Evolutionary conservation across 2,888 invertebrate genomes (phyloP).

Genomic region (Napeogenes sylphis): DNA sequence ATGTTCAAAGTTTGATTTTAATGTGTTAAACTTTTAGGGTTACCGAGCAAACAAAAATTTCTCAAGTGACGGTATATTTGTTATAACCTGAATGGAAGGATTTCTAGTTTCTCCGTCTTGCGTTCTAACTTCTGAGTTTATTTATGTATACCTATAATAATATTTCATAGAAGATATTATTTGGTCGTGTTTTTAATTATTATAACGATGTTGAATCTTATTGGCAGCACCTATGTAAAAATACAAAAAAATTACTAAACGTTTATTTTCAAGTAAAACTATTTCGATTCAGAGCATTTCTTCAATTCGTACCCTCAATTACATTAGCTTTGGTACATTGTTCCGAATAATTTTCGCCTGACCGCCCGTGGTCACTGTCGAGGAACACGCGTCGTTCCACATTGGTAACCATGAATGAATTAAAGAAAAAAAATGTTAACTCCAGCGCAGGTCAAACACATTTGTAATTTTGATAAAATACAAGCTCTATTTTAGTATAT

Average conservation of each 20-base stretch:
- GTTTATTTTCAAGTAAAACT: neutral
- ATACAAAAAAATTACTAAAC: too few relatives aligned
- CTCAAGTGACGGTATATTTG: constrained; percentile 16
- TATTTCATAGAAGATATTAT: too few relatives aligned
- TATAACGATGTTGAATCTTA: too few relatives aligned
- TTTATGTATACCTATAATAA: too few relatives aligned
- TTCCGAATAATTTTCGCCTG: constrained; percentile 21
- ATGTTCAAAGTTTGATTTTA: constrained; percentile 6
- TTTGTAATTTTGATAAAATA: too few relatives aligned
- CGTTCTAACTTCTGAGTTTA: constrained; percentile 6
- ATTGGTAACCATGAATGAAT: constrained; percentile 19
- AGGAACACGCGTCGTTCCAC: constrained; percentile 26
- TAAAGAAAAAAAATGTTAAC: constrained; percentile 9
- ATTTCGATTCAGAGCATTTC: neutral
- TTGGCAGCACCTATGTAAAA: too few relatives aligned
- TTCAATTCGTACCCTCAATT: neutral
- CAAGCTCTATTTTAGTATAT: too few relatives aligned
- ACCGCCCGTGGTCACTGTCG: constrained; percentile 33
- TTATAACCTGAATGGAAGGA: constrained; percentile 13
- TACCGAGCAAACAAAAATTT: constrained; percentile 15
- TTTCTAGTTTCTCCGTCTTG: constrained; percentile 13
- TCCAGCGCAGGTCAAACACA: too few relatives aligned
- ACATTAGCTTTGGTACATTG: neutral
- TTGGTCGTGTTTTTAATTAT: too few relatives aligned
- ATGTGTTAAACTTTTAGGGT: constrained; percentile 10